Percentiles rank a stretch among this genome's conserved stretches.
Evolutionary conservation across 1,140 invertebrate genomes (phyloP).

Genomic region (Brachionus asplanchnoidis): DNA sequence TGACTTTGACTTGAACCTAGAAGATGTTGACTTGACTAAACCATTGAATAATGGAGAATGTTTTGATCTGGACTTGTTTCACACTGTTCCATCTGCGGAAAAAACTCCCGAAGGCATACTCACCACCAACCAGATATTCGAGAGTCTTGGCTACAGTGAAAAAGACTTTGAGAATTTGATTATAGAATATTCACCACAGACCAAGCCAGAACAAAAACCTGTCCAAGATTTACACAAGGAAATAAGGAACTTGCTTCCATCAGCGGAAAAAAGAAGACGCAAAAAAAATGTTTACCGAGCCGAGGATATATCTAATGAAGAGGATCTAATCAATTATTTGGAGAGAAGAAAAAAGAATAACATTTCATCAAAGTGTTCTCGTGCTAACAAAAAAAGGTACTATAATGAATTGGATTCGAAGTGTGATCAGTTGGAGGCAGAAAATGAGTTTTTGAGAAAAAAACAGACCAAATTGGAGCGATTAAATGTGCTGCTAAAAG

Average conservation of each 20-base stretch:
- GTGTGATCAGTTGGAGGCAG: conserved; percentile 47
- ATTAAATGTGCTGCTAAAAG: conserved; percentile 50
- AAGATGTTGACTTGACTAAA: conserved; percentile 20
- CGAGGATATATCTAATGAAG: conserved; percentile 11
- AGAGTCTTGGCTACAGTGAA: conserved; percentile 33
- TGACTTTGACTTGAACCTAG: conserved; percentile 18
- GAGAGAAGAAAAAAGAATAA: conserved; percentile 53
- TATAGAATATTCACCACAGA: not conserved
- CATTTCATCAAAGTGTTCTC: conserved; percentile 50
- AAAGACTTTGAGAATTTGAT: conserved; percentile 27
- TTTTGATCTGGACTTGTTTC: not conserved
- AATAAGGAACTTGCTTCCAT: not conserved
- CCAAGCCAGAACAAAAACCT: not conserved
- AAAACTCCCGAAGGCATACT: not conserved
- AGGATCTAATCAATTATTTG: conserved; percentile 43
- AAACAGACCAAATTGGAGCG: conserved; percentile 50
- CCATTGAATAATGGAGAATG: not conserved
- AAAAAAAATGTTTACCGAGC: not conserved
- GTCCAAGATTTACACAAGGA: not conserved
- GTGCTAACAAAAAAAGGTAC: conserved; percentile 51
- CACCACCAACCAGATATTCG: not conserved
- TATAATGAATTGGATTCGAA: conserved; percentile 51
- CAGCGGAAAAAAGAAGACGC: not conserved
- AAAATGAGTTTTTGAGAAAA: conserved; percentile 47
- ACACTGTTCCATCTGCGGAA: not conserved